phyloP scores from a whole-genome alignment of 2,113 vertebrate species.

The Datnioides undecimradiatus region DNA sequence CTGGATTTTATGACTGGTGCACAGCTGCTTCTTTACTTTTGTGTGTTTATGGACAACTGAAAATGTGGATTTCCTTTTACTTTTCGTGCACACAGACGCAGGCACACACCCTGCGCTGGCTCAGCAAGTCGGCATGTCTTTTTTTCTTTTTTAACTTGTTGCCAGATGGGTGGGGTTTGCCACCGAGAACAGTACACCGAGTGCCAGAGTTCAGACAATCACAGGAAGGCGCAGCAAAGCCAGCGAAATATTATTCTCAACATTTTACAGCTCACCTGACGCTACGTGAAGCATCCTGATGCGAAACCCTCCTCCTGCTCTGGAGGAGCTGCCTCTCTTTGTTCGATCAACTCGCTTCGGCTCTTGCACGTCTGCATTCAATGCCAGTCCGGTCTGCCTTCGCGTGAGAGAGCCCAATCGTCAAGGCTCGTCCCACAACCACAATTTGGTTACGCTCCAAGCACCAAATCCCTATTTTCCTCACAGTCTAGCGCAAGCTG shows the following conservation, averaged over 20 bases:
- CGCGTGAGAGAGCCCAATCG: slow-evolving; percentile 51
- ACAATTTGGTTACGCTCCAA: slow-evolving; percentile 55
- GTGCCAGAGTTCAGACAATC: slow-evolving; percentile 44
- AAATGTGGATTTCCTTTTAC: background rate
- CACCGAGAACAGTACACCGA: background rate
- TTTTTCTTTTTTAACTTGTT: background rate
- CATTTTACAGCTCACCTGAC: slow-evolving; percentile 38
- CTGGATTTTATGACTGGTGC: background rate
- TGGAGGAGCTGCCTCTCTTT: background rate
- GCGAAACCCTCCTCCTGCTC: background rate
- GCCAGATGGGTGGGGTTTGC: slow-evolving; percentile 26
- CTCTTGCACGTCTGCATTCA: background rate
- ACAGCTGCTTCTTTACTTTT: background rate
- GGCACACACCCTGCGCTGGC: background rate
- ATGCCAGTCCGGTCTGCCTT: slow-evolving; percentile 27
- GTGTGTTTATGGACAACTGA: background rate
- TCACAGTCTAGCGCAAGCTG: background rate
- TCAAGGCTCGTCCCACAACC: slow-evolving; percentile 42
- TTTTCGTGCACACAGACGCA: accelerated
- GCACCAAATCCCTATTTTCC: slow-evolving; percentile 27
- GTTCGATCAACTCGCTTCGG: background rate
- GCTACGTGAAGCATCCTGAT: background rate
- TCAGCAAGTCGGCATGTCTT: background rate
- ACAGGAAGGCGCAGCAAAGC: slow-evolving; percentile 31
- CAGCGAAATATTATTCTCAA: background rate